These are phyloP conservation scores for Sterrhoptilus dennistouni DNA, from an alignment of 2,113 vertebrate genomes.

Conservation along the genomic window DNA sequence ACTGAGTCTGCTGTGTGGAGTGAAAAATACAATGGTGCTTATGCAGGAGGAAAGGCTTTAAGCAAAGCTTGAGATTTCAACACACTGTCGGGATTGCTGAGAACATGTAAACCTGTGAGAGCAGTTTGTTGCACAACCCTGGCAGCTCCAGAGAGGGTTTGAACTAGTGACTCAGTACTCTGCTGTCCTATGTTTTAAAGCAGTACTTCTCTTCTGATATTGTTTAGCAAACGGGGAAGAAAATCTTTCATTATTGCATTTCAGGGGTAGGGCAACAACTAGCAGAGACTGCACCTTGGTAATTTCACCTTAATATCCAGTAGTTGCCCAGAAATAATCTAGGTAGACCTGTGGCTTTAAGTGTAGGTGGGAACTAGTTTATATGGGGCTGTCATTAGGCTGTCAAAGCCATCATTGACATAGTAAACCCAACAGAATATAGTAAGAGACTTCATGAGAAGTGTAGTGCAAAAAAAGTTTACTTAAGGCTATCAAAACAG, in stretches of 20 bases:
- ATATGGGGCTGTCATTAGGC: not conserved
- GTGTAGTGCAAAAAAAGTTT: not conserved
- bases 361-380: not conserved
- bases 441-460: not conserved
- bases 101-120: not conserved
- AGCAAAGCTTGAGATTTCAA: not conserved
- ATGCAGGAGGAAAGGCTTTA: not conserved
- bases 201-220: not conserved
- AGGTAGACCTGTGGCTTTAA: not conserved
- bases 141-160: not conserved
- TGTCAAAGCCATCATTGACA: not conserved
- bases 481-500: not conserved
- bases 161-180: not conserved
- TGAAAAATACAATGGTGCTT: not conserved
- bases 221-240: not conserved
- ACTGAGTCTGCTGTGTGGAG: not conserved
- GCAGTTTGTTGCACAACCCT: not conserved
- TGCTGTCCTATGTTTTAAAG: not conserved
- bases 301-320: not conserved
- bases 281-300: not conserved
- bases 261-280: not conserved
- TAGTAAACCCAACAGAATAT: not conserved
- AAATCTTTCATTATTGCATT: not conserved
- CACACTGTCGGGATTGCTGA: not conserved
- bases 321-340: not conserved